These are phyloP conservation scores for Fragum fragum DNA, from an alignment of 2,888 invertebrate genomes.

Conservation along the genomic window DNA sequence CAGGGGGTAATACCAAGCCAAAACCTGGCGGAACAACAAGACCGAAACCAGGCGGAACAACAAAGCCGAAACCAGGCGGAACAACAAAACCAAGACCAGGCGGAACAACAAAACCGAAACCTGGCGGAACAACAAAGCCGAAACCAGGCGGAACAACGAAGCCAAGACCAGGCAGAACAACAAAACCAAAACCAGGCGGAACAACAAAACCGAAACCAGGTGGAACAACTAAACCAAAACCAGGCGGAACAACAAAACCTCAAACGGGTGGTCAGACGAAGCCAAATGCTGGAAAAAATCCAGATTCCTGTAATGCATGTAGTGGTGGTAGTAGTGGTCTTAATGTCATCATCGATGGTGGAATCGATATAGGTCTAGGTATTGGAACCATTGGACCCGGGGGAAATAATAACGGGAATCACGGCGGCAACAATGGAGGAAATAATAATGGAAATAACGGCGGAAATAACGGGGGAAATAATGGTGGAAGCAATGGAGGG, in stretches of 20 bases:
- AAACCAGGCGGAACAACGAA: slow-evolving; percentile 36
- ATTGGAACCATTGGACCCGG: neutral
- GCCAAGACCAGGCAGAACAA: slow-evolving; percentile 44
- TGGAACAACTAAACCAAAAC: slow-evolving; percentile 35
- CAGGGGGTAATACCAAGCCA: slow-evolving; percentile 15
- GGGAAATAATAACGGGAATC: slow-evolving; percentile 23
- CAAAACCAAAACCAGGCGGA: slow-evolving; percentile 47
- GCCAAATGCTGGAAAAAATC: slow-evolving; percentile 31
- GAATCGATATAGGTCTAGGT: too few relatives aligned
- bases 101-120: slow-evolving; percentile 40
- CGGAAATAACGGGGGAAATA: slow-evolving; percentile 20
- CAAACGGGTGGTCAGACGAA: slow-evolving; percentile 42
- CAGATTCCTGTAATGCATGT: slow-evolving; percentile 18
- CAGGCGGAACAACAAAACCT: slow-evolving; percentile 46
- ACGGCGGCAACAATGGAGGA: slow-evolving; percentile 12
- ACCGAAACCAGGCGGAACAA: slow-evolving; percentile 46
- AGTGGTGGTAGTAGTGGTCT: neutral
- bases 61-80: slow-evolving; percentile 40
- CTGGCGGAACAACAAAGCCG: slow-evolving; percentile 41
- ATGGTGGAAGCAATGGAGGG: neutral
- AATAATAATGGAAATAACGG: slow-evolving; percentile 20
- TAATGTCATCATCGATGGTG: slow-evolving; percentile 2
- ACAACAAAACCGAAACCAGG: slow-evolving; percentile 47
- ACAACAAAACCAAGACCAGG: slow-evolving; percentile 47
- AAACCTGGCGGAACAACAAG: slow-evolving; percentile 47